Evolutionary conservation across 2,797 vertebrate genomes (phyloP), one percentile per base, ranked within the genome.

Genomic region (Melanotaenia maccullochi): DNA sequence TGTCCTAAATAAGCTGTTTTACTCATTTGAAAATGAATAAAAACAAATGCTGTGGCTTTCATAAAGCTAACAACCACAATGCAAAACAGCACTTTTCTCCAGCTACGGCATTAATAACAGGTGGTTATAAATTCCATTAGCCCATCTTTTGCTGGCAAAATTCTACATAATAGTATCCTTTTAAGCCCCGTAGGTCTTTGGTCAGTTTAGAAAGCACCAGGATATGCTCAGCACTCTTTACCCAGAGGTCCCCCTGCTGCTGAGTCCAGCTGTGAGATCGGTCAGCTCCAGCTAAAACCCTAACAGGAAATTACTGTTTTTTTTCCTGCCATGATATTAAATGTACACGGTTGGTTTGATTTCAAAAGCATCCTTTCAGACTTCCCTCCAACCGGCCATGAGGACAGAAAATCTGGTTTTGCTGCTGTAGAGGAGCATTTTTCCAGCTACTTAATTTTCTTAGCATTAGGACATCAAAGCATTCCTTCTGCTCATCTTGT

Each of bases 71-170:
- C 25, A 57, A n/a, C 35, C 30, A 18, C 59, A 71, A 32, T 33
- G 65, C 56, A 69, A 79, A 82, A 62, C 63, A 80, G 55, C 40
- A 61, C 68, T 65, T 20, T 51, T 75, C 60, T 81, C 61, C 64
- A 42, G 54, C 51, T 30, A n/a, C 30, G 1, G 63, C 64, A 33
- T 75, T 76, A 55, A 51, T 75, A 79, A 64, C 49, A 68, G 73
- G 76, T 78, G 72, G 87, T 89, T 86, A 87, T 86, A 58, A 74
- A 85, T 87, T 76, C 76, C 67, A 76, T 88, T 84, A 82, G 72
- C 40, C 28, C 62, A 49, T 71, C 49, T 59, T 82, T 71, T 36
- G n/a, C 71, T 73, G 69, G 64, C 52, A 71, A 78, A 75, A 72
- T 80, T 62, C 67, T 30, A 56, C 69, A 54, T 79, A 84, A 90